Percentiles rank a stretch among this genome's conserved stretches.
Conservation (phyloP, 2,888 invertebrate genomes). For the Temnothorax ravouxi region DNA sequence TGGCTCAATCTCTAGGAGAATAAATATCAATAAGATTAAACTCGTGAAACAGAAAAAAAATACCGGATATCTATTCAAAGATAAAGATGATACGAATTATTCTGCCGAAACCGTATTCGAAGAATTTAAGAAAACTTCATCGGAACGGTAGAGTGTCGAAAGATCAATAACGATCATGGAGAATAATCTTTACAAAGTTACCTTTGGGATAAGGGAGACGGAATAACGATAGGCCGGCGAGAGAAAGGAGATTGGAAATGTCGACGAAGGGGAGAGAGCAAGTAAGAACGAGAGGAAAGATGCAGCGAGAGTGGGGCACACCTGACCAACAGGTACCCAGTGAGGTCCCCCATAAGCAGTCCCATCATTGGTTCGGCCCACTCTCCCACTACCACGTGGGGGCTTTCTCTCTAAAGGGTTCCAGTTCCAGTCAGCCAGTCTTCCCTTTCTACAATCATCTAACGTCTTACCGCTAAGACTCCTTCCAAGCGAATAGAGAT, state of each 20-base stretch:
- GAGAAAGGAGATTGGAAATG: slow-evolving; percentile 60
- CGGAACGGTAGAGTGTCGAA: slow-evolving; percentile 74
- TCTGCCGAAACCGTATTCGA: not conserved
- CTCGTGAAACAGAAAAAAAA: not conserved
- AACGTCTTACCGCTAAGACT: slow-evolving; percentile 60
- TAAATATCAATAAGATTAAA: not conserved
- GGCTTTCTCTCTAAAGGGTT: slow-evolving; percentile 71
- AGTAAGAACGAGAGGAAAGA: slow-evolving; percentile 60
- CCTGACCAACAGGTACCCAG: slow-evolving; percentile 83
- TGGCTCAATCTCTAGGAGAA: not conserved
- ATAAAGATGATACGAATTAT: not conserved
- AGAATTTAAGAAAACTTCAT: not conserved
- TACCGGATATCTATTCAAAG: not conserved
- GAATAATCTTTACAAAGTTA: slow-evolving; percentile 76
- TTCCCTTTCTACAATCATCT: slow-evolving; percentile 74
- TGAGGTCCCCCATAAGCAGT: slow-evolving; percentile 80
- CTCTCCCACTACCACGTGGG: slow-evolving; percentile 75
- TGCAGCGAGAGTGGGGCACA: slow-evolving; percentile 80
- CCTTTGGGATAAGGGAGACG: slow-evolving; percentile 63
- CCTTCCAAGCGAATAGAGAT: slow-evolving; percentile 52
- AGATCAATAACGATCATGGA: slow-evolving; percentile 78
- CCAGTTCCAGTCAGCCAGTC: slow-evolving; percentile 46
- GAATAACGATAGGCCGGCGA: slow-evolving; percentile 61
- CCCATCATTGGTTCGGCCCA: slow-evolving; percentile 82
- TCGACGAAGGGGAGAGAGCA: slow-evolving; percentile 39